Percentiles rank a stretch among this genome's conserved stretches.
phyloP scores from a whole-genome alignment of 2,888 invertebrate genomes.

The Drosophila recens region DNA sequence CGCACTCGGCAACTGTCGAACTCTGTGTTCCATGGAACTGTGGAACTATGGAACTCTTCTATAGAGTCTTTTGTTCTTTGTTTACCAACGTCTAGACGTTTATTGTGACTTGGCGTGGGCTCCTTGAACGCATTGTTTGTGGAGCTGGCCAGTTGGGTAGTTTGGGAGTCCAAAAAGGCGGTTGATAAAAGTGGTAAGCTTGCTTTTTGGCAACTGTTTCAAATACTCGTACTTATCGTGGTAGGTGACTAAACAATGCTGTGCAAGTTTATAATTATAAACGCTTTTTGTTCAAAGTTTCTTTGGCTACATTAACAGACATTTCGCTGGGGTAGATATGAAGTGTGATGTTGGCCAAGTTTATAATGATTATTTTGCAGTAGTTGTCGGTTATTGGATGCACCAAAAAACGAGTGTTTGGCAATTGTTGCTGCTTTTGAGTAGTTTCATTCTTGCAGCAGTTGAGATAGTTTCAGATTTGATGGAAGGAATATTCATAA shows the following conservation, averaged over 20 bases:
- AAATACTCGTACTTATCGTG: slow-evolving; percentile 29
- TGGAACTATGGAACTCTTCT: slow-evolving; percentile 41
- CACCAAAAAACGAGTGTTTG: not conserved
- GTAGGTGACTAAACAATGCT: slow-evolving; percentile 48
- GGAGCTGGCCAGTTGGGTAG: slow-evolving; percentile 11
- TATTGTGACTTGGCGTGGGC: slow-evolving; percentile 68
- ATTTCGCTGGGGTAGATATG: slow-evolving; percentile 19
- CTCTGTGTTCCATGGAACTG: slow-evolving; percentile 9
- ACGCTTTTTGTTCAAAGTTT: slow-evolving; percentile 46
- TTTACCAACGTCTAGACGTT: slow-evolving; percentile 76
- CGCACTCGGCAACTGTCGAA: slow-evolving; percentile 1
- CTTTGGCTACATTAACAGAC: slow-evolving; percentile 42
- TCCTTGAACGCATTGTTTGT: slow-evolving; percentile 46
- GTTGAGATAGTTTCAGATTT: not conserved
- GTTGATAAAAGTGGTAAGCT: slow-evolving; percentile 41
- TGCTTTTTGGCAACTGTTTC: slow-evolving; percentile 47
- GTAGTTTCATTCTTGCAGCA: not conserved
- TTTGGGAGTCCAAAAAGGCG: slow-evolving; percentile 17
- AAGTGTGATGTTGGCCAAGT: slow-evolving; percentile 34
- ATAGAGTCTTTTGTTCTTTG: slow-evolving; percentile 69
- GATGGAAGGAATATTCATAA: too few species aligned
- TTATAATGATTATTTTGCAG: slow-evolving; percentile 19
- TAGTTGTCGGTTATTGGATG: not conserved
- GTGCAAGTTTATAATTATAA: slow-evolving; percentile 50
- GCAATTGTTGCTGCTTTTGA: not conserved